phyloP scores from a whole-genome alignment of 2,888 invertebrate species.

The Leptinotarsa juncta region DNA sequence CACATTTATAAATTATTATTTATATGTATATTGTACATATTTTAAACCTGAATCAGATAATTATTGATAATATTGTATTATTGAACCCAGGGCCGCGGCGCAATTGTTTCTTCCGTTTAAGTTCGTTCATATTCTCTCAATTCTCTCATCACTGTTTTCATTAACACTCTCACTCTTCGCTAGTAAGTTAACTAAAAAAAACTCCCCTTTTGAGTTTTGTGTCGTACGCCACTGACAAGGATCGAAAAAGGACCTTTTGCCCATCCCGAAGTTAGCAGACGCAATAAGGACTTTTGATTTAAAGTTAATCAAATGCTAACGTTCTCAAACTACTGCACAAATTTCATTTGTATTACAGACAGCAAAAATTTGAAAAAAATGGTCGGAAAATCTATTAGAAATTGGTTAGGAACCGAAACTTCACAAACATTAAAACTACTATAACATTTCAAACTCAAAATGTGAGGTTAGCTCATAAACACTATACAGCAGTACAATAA shows the following conservation, averaged over 20 bases:
- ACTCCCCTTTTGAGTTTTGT: slow-evolving; percentile 27
- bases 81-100: slow-evolving; percentile 56
- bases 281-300: too few relatives aligned
- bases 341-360: not conserved
- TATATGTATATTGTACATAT: slow-evolving; percentile 64
- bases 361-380: too few relatives aligned
- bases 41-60: slow-evolving; percentile 60
- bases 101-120: slow-evolving; percentile 45
- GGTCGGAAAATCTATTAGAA: not conserved
- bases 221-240: slow-evolving; percentile 39
- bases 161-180: slow-evolving; percentile 36
- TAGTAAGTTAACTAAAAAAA: slow-evolving; percentile 33
- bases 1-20: slow-evolving; percentile 59
- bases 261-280: not conserved
- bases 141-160: slow-evolving; percentile 33
- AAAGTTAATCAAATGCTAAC: too few relatives aligned
- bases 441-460: not conserved
- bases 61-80: slow-evolving; percentile 53
- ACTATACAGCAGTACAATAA: too few relatives aligned
- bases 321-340: not conserved
- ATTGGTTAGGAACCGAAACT: not conserved
- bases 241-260: slow-evolving; percentile 18
- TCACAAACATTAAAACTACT: not conserved
- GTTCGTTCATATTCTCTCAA: slow-evolving; percentile 37
- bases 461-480: not conserved